These are phyloP conservation scores for Bembecia ichneumoniformis DNA, from an alignment of 2,888 invertebrate species.

Conservation along the genomic window DNA sequence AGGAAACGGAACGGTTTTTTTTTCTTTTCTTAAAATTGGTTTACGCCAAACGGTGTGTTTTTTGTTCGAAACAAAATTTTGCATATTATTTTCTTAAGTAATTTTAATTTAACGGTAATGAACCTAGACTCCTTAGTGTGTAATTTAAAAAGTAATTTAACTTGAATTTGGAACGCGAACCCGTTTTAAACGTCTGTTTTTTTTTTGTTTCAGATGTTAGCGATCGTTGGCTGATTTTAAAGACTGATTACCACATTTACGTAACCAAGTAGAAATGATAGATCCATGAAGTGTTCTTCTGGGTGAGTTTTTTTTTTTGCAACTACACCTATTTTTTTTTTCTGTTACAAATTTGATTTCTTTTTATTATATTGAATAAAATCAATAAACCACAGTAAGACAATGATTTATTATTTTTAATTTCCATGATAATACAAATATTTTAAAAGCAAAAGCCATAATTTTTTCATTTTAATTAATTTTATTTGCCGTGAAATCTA, in stretches of 20 bases:
- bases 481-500: too few species aligned
- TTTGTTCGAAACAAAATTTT: constrained; percentile 24
- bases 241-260: constrained; percentile 60
- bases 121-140: constrained; percentile 27
- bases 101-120: constrained; percentile 37
- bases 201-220: constrained; percentile 57
- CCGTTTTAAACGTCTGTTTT: constrained; percentile 22
- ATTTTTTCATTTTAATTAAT: too few species aligned
- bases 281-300: constrained; percentile 42
- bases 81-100: constrained; percentile 39
- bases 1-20: constrained; percentile 50
- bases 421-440: too few species aligned
- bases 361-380: too few species aligned
- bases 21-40: constrained; percentile 35
- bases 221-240: constrained; percentile 41
- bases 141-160: constrained; percentile 5
- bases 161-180: constrained; percentile 17
- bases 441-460: too few species aligned
- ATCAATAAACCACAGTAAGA: too few species aligned
- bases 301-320: constrained; percentile 29
- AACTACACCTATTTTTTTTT: too few species aligned
- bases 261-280: constrained; percentile 49
- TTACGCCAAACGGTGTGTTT: constrained; percentile 55
- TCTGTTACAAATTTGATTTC: too few species aligned
- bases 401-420: too few species aligned